Base-by-base conservation (phyloP, 2,797 vertebrate genomes). In the Pipistrellus pipistrellus region DNA sequence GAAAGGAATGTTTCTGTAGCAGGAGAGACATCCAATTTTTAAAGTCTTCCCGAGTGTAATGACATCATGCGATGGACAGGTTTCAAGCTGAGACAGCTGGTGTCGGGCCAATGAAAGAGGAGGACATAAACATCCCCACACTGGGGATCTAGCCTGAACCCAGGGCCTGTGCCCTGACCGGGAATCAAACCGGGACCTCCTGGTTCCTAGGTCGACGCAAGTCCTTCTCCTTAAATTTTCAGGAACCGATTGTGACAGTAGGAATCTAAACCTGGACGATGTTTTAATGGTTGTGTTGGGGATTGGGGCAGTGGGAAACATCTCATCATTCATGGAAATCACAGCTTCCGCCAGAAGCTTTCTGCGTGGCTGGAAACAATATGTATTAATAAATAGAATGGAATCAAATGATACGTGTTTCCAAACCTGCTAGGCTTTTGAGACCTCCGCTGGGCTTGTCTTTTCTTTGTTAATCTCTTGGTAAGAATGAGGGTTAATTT, bases 31-130 rank as follows among this genome's bases (percentile, higher is more conserved):
- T 46, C 86, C 64, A 21, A 41, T 77, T 88, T 96, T 81, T 48
- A 72, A 46, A 80, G 55, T 91, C 71, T 78, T 84, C 18, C 81
- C 69, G 87, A 78, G 76, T 90, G 64, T 44, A 64, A 27, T 92
- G 72, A 71, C 72, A 78, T 94, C 84, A 48, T 84, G 30, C 85
- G 48, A 82, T 82, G 91, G 81, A 90, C 78, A 18, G 62, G 85
- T 94, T 95, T 95, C 93, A 93, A 85, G 35, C 68, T 64, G 32
- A 71, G 91, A 75, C 77, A 90, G 94, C 93, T 96, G 91, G 85
- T 89, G 32, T 75, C 44, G 71, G 85, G 91, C 84, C 95, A 85
- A 1, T 72, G 82, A 93, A 75, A 4, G 69, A 91, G 48, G 51
- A 59, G 38, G 32, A 85, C 75, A 57, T 78, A 59, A 57, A 66